Evolutionary conservation across 2,888 invertebrate genomes (phyloP).

Genomic region (Lypha dubia): DNA sequence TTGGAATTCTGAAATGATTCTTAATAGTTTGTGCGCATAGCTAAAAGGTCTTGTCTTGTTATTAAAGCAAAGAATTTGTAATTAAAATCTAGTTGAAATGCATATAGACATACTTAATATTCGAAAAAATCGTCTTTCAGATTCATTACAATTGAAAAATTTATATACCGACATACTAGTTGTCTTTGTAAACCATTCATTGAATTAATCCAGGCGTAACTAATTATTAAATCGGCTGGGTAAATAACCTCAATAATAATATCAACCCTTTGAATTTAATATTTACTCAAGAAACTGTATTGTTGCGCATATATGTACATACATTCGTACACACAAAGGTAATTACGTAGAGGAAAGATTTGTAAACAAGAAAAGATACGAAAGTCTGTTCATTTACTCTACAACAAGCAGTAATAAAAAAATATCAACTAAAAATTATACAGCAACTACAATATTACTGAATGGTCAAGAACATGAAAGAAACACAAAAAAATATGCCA

Average conservation of each 20-base stretch:
- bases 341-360: too few relatives aligned
- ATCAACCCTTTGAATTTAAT: conserved; percentile 46
- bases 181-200: not conserved
- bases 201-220: not conserved
- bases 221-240: not conserved
- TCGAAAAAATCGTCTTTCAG: too few relatives aligned
- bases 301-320: not conserved
- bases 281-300: not conserved
- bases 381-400: conserved; percentile 6
- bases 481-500: conserved; percentile 5
- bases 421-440: not conserved
- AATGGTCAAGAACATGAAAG: conserved; percentile 34
- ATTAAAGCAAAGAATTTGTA: too few relatives aligned
- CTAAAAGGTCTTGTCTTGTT: too few relatives aligned
- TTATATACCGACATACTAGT: too few relatives aligned
- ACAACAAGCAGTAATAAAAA: not conserved
- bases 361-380: not conserved
- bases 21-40: too few relatives aligned
- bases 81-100: too few relatives aligned
- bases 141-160: not conserved
- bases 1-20: too few relatives aligned
- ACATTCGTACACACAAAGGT: conserved; percentile 3
- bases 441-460: conserved; percentile 5
- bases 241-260: conserved; percentile 33
- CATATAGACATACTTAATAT: too few relatives aligned